Base-by-base conservation (phyloP, 2,113 vertebrate species). In the Pterocles burchelli region DNA sequence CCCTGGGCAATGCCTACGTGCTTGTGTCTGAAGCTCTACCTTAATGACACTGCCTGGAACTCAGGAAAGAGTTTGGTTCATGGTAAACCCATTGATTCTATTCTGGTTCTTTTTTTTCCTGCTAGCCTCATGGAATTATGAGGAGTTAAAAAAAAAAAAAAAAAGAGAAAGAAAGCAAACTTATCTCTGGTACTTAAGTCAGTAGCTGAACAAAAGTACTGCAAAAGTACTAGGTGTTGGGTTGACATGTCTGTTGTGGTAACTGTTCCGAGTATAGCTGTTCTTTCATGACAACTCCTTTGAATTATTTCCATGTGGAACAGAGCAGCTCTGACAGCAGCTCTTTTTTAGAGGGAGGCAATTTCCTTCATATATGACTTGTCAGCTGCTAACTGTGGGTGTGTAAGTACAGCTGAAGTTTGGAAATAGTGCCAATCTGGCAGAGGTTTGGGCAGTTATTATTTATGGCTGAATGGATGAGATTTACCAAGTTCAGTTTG, bases 401-500 rank as follows among this genome's bases (percentile, higher is more conserved):
- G 85, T 90, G 75, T 96, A 93, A 95, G 93, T 97, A 88, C 41
- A 94, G 88, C 82, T 93, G 90, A 92, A 91, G 78, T 86, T 96
- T 90, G 90, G 88, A 88, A 93, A 95, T 88, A 86, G 61, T 86
- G 85, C 51, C 5, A 1, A 77, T 74, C 75, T 93, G 90, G 79
- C 79, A 86, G 92, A 78, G 83, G n/a, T 80, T 90, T 93, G 65
- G 85, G 75, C 85, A 93, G 68, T 80, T 93, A 18, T 77, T 81
- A 59, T 87, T 95, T 86, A 68, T 74, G 79, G n/a, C 72, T 78
- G 72, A 88, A 67, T 74, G 85, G 65, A 36, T 81, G 65, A 86
- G 75, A 65, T 93, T 93, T 93, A 59, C 85, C 66, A 71, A 78
- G 68, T 61, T 93, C 28, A 58, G 61, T 87, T 49, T 78, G 85